A percentile compares a stretch with the other conserved stretches of the same genome.
Conservation (phyloP, 2,113 vertebrate species). For the Bubo scandiacus region DNA sequence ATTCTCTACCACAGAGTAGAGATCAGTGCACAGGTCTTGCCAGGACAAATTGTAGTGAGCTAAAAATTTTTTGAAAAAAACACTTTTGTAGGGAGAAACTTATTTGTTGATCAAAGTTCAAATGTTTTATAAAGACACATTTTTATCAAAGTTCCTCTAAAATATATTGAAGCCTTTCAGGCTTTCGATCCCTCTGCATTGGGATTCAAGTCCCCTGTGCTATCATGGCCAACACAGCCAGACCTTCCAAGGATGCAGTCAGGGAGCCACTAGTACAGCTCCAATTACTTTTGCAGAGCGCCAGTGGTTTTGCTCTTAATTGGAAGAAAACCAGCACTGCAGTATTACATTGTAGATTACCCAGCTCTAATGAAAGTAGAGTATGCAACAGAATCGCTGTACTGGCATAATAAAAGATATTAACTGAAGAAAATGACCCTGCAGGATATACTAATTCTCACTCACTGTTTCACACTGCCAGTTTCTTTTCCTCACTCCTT, state of each 20-base stretch:
- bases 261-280: not conserved
- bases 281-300: not conserved
- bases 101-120: not conserved
- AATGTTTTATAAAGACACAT: not conserved
- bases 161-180: not conserved
- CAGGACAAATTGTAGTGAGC: not conserved
- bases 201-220: not conserved
- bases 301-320: not conserved
- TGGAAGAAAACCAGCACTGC: not conserved
- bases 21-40: not conserved
- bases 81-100: not conserved
- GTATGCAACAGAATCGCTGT: not conserved
- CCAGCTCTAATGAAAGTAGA: not conserved
- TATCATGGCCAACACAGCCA: not conserved
- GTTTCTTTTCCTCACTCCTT: not conserved
- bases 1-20: not conserved
- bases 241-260: not conserved
- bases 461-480: not conserved
- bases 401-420: not conserved
- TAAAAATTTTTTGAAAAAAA: not conserved
- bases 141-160: not conserved
- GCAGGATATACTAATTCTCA: not conserved
- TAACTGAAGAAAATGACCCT: not conserved
- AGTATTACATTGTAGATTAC: not conserved
- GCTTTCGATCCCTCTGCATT: not conserved